Conservation (phyloP, 2,113 vertebrate species). For the Engystomops pustulosus region DNA sequence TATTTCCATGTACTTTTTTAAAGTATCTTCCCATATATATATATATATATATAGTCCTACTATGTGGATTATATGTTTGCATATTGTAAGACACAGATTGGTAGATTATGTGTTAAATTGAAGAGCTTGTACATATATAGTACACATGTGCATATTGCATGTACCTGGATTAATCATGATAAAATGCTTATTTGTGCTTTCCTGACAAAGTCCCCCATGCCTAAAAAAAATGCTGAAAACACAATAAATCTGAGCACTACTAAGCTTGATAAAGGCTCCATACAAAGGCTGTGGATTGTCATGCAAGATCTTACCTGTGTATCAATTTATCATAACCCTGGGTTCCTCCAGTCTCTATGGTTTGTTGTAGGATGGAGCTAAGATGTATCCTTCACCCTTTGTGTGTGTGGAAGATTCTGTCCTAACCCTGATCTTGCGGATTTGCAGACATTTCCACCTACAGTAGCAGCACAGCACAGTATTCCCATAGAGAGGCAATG, state of each 20-base stretch:
- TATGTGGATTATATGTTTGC: not conserved
- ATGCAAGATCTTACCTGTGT: conserved; percentile 97
- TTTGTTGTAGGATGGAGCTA: conserved; percentile 82
- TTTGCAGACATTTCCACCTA: conserved; percentile 96
- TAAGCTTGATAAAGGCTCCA: conserved; percentile 76
- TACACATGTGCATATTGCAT: conserved; percentile 19
- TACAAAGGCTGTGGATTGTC: conserved; percentile 90
- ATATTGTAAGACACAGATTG: not conserved
- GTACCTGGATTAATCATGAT: conserved; percentile 65
- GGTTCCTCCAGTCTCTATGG: conserved; percentile 83
- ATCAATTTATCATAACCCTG: conserved; percentile 96
- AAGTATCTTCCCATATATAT: conserved; percentile 38
- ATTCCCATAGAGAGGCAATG: conserved; percentile 97
- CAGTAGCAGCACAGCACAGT: conserved; percentile 81
- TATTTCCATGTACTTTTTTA: conserved; percentile 63
- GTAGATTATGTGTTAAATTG: not conserved
- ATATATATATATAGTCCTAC: not conserved
- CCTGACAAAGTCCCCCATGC: conserved; percentile 13
- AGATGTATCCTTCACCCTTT: conserved; percentile 97
- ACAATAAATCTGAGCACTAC: conserved; percentile 84
- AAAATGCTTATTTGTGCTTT: conserved; percentile 70
- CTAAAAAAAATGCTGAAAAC: conserved; percentile 78
- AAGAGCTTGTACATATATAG: not conserved
- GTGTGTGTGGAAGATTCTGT: conserved; percentile 94
- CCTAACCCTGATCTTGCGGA: conserved; percentile 98